phyloP scores from a whole-genome alignment of 2,113 vertebrate genomes.

The Bettongia penicillata region DNA sequence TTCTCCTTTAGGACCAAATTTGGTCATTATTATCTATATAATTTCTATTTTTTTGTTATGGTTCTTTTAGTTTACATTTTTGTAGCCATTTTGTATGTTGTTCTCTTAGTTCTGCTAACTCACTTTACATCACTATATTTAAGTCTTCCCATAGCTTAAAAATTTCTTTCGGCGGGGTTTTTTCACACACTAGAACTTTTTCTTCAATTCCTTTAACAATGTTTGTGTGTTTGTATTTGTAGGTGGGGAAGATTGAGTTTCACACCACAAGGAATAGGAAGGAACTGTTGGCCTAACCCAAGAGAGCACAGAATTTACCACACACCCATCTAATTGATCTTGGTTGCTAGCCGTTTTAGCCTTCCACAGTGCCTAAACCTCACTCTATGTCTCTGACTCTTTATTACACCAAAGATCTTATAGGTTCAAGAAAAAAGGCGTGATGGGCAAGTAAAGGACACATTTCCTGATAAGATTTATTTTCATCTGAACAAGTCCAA shows the following conservation, averaged over 20 bases:
- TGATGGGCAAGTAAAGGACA: neutral
- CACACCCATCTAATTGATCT: neutral
- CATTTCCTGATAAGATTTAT: neutral
- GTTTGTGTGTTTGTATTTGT: neutral
- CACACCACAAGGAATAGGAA: neutral
- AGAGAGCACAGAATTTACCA: neutral
- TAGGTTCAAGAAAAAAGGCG: neutral
- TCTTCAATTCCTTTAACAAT: neutral
- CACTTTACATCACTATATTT: neutral
- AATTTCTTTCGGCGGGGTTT: neutral
- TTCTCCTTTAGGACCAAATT: neutral
- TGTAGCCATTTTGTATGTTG: conserved; percentile 5
- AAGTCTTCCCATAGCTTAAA: neutral
- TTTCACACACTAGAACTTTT: neutral
- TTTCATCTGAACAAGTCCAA: neutral
- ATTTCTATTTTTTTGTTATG: neutral
- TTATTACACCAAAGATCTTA: neutral
- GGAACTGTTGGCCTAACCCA: neutral
- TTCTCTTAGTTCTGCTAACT: neutral
- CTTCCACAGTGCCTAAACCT: neutral
- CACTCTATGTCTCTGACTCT: neutral
- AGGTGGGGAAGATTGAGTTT: neutral
- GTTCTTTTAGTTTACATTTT: neutral
- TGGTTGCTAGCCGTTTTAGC: neutral
- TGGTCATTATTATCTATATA: neutral